phyloP scores from a whole-genome alignment of 2,797 vertebrate genomes.

The Denticeps clupeoides region DNA sequence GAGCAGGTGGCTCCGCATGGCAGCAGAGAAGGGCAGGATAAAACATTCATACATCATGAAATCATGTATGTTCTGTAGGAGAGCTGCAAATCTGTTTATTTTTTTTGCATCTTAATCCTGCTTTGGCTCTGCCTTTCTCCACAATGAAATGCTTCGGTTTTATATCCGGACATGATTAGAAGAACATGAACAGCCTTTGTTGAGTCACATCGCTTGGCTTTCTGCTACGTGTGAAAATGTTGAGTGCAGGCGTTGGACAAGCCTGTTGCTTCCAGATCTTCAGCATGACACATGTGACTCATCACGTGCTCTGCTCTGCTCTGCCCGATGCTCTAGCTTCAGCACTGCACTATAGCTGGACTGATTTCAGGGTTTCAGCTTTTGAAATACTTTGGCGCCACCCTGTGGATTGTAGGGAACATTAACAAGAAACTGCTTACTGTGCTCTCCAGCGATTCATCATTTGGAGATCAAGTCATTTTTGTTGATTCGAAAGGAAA shows the following conservation, averaged over 20 bases:
- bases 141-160: too few relatives aligned
- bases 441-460: too few relatives aligned
- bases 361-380: background rate
- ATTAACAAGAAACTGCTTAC: too few relatives aligned
- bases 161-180: too few relatives aligned
- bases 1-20: too few relatives aligned
- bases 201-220: conserved; percentile 1
- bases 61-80: too few relatives aligned
- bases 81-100: too few relatives aligned
- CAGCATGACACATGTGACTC: conserved; percentile 15
- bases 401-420: conserved; percentile 10
- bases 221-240: conserved; percentile 5
- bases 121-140: background rate
- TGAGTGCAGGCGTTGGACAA: conserved; percentile 9
- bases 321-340: background rate
- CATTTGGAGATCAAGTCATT: too few relatives aligned
- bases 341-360: background rate
- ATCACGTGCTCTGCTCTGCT: conserved; percentile 2
- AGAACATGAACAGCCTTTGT: background rate
- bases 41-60: too few relatives aligned
- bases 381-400: conserved; percentile 16
- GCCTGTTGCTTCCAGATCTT: conserved; percentile 10
- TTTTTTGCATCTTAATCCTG: too few relatives aligned
- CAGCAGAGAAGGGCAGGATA: too few relatives aligned
- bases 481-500: background rate